Conservation (phyloP, 2,797 vertebrate species). For the Aselliscus stoliczkanus region DNA sequence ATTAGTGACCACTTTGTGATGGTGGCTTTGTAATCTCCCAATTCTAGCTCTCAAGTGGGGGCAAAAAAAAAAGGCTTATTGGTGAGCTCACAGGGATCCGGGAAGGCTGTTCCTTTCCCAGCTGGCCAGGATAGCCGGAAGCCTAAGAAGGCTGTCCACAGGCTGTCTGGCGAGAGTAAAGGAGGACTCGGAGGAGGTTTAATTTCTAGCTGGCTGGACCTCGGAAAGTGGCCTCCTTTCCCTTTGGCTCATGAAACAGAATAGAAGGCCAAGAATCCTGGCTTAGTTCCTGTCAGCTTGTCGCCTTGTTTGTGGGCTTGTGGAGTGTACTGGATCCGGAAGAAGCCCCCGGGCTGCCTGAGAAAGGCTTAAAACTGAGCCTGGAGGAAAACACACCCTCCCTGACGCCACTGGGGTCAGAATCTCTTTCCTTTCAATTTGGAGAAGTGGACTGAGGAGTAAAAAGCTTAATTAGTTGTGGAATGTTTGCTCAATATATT, state of each 20-base stretch:
- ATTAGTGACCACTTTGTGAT: conserved; percentile 8
- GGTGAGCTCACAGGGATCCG: conserved; percentile 60
- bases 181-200: background rate
- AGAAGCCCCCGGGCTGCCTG: conserved; percentile 68
- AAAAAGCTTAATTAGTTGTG: conserved; percentile 12
- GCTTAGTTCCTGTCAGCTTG: conserved; percentile 77
- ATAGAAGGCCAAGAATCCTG: conserved; percentile 74
- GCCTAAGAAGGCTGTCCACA: conserved; percentile 48
- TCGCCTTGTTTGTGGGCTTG: conserved; percentile 75
- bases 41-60: conserved; percentile 20
- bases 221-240: conserved; percentile 66
- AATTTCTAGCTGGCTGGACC: conserved; percentile 68
- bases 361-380: conserved; percentile 64
- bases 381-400: conserved; percentile 41
- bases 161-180: conserved; percentile 54
- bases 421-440: conserved; percentile 45
- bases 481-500: background rate
- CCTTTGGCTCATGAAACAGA: conserved; percentile 69
- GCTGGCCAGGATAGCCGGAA: conserved; percentile 58
- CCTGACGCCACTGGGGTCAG: background rate
- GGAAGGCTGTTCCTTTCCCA: conserved; percentile 71
- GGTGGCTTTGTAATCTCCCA: conserved; percentile 32
- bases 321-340: conserved; percentile 61
- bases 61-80: conserved; percentile 60
- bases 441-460: background rate